Conservation (phyloP, 2,797 vertebrate species). For the Bryconaethiops microstoma region DNA sequence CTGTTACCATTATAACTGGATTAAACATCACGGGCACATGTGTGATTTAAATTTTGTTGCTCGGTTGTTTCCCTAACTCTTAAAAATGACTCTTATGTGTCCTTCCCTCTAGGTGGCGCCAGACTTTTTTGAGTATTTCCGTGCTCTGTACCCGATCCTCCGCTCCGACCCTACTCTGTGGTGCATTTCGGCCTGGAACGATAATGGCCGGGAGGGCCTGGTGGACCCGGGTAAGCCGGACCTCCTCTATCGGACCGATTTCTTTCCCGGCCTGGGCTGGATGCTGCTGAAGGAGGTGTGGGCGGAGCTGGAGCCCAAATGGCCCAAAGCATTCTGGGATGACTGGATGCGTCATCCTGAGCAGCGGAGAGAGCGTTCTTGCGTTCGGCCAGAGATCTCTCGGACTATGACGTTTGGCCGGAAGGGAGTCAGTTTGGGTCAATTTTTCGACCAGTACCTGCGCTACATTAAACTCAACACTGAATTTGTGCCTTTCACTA, state of each 20-base stretch:
- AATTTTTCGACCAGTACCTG: conserved; percentile 95
- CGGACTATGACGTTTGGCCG: conserved; percentile 94
- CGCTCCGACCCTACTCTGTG: conserved; percentile 80
- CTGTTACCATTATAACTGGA: too few relatives aligned
- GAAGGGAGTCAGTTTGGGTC: conserved; percentile 94
- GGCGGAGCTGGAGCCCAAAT: conserved; percentile 92
- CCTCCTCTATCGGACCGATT: conserved; percentile 91
- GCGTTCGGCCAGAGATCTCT: conserved; percentile 90
- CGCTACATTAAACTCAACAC: conserved; percentile 93
- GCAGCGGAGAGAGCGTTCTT: conserved; percentile 86
- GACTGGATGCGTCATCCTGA: conserved; percentile 95
- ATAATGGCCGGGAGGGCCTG: conserved; percentile 90
- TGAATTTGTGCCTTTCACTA: conserved; percentile 92
- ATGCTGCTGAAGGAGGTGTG: conserved; percentile 86
- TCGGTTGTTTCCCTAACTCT: neutral
- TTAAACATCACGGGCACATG: too few relatives aligned
- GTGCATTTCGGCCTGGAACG: conserved; percentile 96
- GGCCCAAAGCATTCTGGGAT: conserved; percentile 95
- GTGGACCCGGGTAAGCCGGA: conserved; percentile 78
- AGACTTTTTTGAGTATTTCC: conserved; percentile 97
- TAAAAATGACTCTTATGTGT: conserved; percentile 15
- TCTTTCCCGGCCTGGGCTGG: conserved; percentile 95
- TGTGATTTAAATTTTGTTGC: neutral
- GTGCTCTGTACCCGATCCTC: conserved; percentile 83
- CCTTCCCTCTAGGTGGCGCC: conserved; percentile 80